Base-by-base conservation (phyloP, 1,140 invertebrate species). In the Zaprionus africanus region DNA sequence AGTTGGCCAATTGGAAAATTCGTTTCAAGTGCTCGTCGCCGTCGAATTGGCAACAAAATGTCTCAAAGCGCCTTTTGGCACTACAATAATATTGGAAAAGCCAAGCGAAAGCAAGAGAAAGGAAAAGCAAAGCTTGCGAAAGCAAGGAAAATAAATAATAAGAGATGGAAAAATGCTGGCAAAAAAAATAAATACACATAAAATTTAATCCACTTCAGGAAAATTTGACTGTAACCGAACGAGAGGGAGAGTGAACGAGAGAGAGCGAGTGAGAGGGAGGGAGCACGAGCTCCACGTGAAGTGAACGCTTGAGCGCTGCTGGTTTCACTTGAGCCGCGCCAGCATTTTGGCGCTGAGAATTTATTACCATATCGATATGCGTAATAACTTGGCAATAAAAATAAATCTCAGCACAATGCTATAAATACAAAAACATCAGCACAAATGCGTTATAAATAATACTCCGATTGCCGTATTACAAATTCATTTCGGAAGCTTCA, bases 351-450 rank as follows among this genome's bases (percentile, higher is more conserved):
- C 24, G 70, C 60, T 60, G 57, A 64, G 49, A 83, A 90, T 90
- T 90, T 90, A 90, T 90, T 87, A 90, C 81, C 86, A 90, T 90
- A 90, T 90, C 82, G 86, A 90, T 90, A 86, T 90, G 86, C 86
- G 82, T 90, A 90, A 90, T 90, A 90, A 90, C 85, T 90, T 83
- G 86, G 86, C 87, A 90, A 90, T 90, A 90, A 90, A 88, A 90
- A 90, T 90, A 90, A 90, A 90, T 90, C 87, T 90, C 82, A 60
- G 70, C 26, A 78, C 79, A 81, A 90, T 82, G 85, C 86, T 75
- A 88, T 88, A 88, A 88, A 88, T 88, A 88, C 88, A 85, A 85
- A 90, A 68, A 76, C 84, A 88, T 88, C 84, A 90, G 86, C 85
- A 82, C 81, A 90, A 90, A 90, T 88, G 81, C 81, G 76, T 90